Percentiles rank a stretch among this genome's conserved stretches.
phyloP scores from a whole-genome alignment of 2,888 invertebrate genomes.

The Sminthurides aquaticus region DNA sequence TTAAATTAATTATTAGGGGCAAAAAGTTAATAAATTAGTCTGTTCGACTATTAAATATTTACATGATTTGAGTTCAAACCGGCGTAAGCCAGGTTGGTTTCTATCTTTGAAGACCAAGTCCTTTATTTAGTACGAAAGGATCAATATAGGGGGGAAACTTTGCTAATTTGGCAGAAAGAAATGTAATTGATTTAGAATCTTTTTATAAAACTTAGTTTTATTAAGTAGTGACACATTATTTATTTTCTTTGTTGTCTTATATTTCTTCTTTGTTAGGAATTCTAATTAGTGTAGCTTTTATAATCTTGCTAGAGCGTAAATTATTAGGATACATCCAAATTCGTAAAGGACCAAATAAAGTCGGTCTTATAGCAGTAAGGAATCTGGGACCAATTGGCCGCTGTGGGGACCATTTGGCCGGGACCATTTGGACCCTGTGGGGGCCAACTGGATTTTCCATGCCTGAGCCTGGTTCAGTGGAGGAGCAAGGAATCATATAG shows the following conservation, averaged over 20 bases:
- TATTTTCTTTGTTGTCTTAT: slow-evolving; percentile 25
- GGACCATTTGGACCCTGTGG: too few species aligned
- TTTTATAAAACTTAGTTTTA: slow-evolving; percentile 45
- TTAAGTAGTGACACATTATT: slow-evolving; percentile 39
- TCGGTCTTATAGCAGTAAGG: too few species aligned
- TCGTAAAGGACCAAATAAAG: slow-evolving; percentile 67
- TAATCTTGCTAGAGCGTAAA: slow-evolving; percentile 64
- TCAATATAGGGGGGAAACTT: slow-evolving; percentile 51
- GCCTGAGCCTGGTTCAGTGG: too few species aligned
- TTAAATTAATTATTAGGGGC: slow-evolving; percentile 62
- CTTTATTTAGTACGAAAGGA: slow-evolving; percentile 74
- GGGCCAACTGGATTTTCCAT: too few species aligned
- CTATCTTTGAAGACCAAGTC: slow-evolving; percentile 64
- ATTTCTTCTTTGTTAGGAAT: slow-evolving; percentile 53
- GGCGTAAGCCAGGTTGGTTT: slow-evolving; percentile 78
- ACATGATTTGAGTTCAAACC: slow-evolving; percentile 85
- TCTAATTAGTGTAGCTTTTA: slow-evolving; percentile 61
- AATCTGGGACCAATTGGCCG: too few species aligned
- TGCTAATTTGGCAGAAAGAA: slow-evolving; percentile 60
- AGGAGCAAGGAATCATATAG: too few species aligned
- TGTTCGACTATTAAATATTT: slow-evolving; percentile 76
- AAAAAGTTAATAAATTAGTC: slow-evolving; percentile 55
- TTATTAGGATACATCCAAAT: slow-evolving; percentile 64
- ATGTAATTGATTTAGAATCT: slow-evolving; percentile 65
- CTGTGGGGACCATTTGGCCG: too few species aligned